Conservation (phyloP, 2,888 invertebrate species). For the Liposcelis brunnea region DNA sequence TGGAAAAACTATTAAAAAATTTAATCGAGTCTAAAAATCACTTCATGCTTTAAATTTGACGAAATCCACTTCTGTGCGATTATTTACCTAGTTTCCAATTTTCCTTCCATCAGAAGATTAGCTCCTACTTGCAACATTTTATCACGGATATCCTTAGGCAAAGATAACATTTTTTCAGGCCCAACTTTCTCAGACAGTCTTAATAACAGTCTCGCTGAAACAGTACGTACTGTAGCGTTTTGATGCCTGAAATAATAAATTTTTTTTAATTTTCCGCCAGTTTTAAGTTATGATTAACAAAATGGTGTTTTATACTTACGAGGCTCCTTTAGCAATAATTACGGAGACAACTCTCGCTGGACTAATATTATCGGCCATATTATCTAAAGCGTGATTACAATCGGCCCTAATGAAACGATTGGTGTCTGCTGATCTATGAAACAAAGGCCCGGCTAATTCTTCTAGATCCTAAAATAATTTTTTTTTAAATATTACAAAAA, state of each 20-base stretch:
- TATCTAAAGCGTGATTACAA: conserved; percentile 62
- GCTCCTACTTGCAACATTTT: conserved; percentile 64
- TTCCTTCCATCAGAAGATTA: conserved; percentile 69
- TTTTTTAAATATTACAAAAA: no score
- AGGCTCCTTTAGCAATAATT: conserved; percentile 48
- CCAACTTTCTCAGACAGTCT: conserved; percentile 56
- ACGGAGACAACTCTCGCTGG: conserved; percentile 48
- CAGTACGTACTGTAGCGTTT: conserved; percentile 71
- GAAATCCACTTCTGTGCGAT: conserved; percentile 13
- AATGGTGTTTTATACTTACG: conserved; percentile 22
- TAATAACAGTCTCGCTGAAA: conserved; percentile 61
- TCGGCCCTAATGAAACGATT: conserved; percentile 85
- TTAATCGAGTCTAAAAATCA: background rate
- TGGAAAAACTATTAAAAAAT: no score
- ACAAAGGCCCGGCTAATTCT: conserved; percentile 58
- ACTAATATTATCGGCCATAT: conserved; percentile 61
- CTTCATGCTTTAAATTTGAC: background rate
- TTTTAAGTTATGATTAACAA: conserved; percentile 2
- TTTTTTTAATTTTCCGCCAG: background rate
- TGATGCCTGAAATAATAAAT: conserved; percentile 40
- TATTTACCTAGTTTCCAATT: conserved; percentile 57
- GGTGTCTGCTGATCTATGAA: conserved; percentile 83
- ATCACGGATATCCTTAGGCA: conserved; percentile 61
- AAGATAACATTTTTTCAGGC: conserved; percentile 47
- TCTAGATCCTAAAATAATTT: conserved; percentile 56